Base-by-base conservation (phyloP, 30 jellyfish, hydroid and myxozoan species). In the Turritopsis rubra region DNA sequence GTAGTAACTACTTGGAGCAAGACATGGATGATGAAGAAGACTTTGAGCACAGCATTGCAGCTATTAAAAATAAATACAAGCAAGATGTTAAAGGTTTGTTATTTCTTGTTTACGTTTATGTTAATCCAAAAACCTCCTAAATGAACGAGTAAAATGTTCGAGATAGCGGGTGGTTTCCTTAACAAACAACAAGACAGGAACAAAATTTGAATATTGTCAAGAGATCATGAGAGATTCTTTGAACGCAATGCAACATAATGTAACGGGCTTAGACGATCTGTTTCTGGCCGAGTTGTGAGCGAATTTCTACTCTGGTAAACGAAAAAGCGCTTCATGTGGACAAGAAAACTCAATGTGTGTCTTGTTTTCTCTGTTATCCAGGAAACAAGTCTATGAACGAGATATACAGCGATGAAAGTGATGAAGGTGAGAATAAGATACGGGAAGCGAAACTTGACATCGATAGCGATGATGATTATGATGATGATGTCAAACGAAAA, bases 11-110 rank as follows among this genome's bases (percentile, higher is more conserved):
- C 71, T 79, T 93, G 68, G 98, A 92, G 66, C 83, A 90, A 1
- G 98, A 93, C 73, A 70, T 53, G 18, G 93, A 89, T 60, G 98
- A 88, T 29, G 98, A 91, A 53, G 97, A 93, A 78, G 98, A 88
- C 70, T 65, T 88, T 29, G 98, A 93, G 52, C 96, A 93, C 30
- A 93, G 96, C 85, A 29, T 93, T 7, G 96, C 98, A 68, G 96
- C 98, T 16, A 88, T 93, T 27, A 93, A 93, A 73, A 88, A 79
- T 68, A 82, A 82, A 81, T 93, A 88, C 86, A 88, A 88, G 71
- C 88, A 88, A 78, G 95, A 86, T 16, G 54, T 80, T 80, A 66
- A 65, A 52, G 79, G 87, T 80, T 19, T 27, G 60, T 41, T 41
- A 13, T 41, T 41, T 41, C 13, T 41, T 13, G 60, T 41, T 41